Conservation (phyloP, 2,888 invertebrate species). For the Yponomeuta plumbellus region DNA sequence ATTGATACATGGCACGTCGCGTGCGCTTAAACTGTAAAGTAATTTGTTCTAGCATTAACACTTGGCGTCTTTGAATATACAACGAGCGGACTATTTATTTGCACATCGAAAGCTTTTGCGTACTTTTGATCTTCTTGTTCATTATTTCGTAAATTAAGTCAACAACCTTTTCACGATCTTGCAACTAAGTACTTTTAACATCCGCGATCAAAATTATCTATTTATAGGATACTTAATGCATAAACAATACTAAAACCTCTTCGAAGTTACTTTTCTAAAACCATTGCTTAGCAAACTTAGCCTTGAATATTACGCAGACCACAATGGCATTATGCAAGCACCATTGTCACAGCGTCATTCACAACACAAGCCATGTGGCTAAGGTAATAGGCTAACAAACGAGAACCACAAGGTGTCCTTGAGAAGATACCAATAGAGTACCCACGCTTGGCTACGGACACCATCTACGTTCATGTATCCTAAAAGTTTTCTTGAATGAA, state of each 20-base stretch:
- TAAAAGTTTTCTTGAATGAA: too few species aligned
- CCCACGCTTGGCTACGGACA: neutral
- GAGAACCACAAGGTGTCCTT: neutral
- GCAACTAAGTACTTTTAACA: too few species aligned
- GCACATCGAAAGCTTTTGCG: conserved; percentile 5
- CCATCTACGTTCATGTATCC: neutral
- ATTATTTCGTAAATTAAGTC: too few species aligned
- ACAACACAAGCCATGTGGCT: neutral
- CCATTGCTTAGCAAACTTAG: neutral
- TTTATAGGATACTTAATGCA: too few species aligned
- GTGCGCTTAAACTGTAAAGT: conserved; percentile 9
- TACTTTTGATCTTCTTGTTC: neutral
- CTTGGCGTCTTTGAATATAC: conserved; percentile 1
- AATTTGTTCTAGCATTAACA: conserved; percentile 13
- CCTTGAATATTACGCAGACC: conserved; percentile 6
- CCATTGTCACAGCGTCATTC: conserved; percentile 8
- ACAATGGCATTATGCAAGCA: conserved; percentile 6
- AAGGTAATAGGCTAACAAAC: conserved; percentile 7
- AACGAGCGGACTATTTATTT: neutral
- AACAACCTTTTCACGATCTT: too few species aligned
- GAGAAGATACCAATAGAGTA: neutral
- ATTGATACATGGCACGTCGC: neutral
- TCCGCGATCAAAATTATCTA: too few species aligned
- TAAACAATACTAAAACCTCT: neutral
- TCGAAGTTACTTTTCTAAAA: neutral